Conservation (phyloP, 1,140 invertebrate species). For the Periplaneta americana region DNA sequence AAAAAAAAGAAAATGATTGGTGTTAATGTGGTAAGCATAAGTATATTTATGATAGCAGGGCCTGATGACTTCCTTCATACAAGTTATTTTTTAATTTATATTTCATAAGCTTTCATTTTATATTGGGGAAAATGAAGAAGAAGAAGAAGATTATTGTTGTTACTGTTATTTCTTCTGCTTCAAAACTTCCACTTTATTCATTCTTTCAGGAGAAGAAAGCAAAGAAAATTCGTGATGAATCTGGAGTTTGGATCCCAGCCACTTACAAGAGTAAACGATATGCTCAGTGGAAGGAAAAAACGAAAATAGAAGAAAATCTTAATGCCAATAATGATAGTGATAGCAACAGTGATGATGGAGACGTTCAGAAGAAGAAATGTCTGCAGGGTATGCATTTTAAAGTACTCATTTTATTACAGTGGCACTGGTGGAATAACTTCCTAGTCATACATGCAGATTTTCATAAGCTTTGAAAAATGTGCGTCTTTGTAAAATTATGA, state of each 20-base stretch:
- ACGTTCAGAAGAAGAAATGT: neutral
- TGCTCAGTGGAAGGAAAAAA: slow-evolving; percentile 79
- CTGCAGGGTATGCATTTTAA: neutral
- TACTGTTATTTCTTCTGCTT: neutral
- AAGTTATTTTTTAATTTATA: neutral
- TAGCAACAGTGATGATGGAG: slow-evolving; percentile 20
- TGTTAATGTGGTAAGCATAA: slow-evolving; percentile 45
- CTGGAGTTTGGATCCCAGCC: slow-evolving; percentile 88
- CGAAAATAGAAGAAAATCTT: slow-evolving; percentile 53
- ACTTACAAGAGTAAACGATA: slow-evolving; percentile 90
- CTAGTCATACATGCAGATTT: neutral
- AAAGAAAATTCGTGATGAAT: slow-evolving; percentile 90
- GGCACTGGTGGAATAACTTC: neutral
- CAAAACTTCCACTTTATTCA: slow-evolving; percentile 9
- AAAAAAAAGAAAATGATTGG: slow-evolving; percentile 91
- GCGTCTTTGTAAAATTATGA: neutral
- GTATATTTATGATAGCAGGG: neutral
- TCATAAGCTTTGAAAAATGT: neutral
- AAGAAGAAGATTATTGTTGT: too few relatives aligned
- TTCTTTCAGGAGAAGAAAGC: slow-evolving; percentile 46
- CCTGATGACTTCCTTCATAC: neutral
- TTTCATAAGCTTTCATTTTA: too few relatives aligned
- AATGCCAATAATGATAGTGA: slow-evolving; percentile 46
- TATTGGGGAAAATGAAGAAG: too few relatives aligned
- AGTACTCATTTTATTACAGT: slow-evolving; percentile 28